Percentiles rank a stretch among this genome's conserved stretches.
Evolutionary conservation across 1,140 invertebrate species (phyloP).

Genomic region (Aleiodes sp.): DNA sequence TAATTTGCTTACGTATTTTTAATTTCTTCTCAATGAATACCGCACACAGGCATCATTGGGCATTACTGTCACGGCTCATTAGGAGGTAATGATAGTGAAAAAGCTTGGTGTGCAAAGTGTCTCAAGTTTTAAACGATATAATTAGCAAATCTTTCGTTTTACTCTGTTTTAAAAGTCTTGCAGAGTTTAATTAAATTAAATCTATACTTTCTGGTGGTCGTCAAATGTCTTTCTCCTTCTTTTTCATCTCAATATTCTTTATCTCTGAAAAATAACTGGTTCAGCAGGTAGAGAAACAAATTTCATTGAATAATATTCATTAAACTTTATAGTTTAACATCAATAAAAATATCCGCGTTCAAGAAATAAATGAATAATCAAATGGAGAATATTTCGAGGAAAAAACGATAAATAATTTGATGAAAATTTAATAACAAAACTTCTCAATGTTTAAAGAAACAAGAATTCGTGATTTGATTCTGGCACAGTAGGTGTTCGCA

Average conservation of each 20-base stretch:
- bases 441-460: too few relatives aligned
- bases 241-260: neutral
- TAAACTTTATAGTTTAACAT: too few relatives aligned
- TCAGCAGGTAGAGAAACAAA: too few relatives aligned
- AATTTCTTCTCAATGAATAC: conserved; percentile 5
- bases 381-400: too few relatives aligned
- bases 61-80: conserved; percentile 28
- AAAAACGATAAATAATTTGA: too few relatives aligned
- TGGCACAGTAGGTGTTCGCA: conserved; percentile 13
- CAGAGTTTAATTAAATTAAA: conserved; percentile 3
- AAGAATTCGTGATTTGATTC: neutral
- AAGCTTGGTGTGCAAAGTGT: neutral
- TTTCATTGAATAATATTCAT: too few relatives aligned
- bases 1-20: conserved; percentile 23
- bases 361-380: too few relatives aligned
- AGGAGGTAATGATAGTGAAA: conserved; percentile 6
- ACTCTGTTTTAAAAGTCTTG: neutral
- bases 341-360: too few relatives aligned
- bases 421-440: too few relatives aligned
- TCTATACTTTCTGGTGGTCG: neutral
- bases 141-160: conserved; percentile 48
- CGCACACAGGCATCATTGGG: neutral
- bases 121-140: conserved; percentile 37
- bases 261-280: too few relatives aligned
- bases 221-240: neutral